phyloP scores from a whole-genome alignment of 2,888 invertebrate species.

The Frankliniella fusca region DNA sequence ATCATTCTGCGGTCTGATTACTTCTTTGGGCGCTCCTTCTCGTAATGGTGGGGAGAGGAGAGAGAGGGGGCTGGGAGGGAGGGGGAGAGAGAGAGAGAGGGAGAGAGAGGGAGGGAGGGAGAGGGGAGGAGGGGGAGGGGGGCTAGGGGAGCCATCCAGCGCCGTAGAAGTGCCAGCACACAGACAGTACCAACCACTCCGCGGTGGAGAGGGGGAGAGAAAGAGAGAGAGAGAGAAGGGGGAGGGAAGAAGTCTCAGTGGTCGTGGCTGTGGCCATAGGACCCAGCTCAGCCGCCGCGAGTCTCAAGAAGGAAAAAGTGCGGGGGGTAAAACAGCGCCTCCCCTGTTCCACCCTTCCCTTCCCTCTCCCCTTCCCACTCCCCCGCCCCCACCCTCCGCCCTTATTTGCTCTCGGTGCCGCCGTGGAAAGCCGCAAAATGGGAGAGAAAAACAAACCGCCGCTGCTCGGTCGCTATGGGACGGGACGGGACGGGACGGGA shows the following conservation, averaged over 20 bases:
- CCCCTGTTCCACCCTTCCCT: neutral
- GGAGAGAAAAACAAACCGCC: constrained; percentile 2
- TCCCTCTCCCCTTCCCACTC: neutral
- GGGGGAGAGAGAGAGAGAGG: neutral
- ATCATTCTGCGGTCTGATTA: constrained; percentile 24
- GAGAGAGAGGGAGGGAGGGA: neutral
- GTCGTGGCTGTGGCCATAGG: neutral
- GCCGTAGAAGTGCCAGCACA: no score
- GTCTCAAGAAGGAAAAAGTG: neutral
- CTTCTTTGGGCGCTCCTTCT: constrained; percentile 19
- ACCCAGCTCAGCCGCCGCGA: neutral
- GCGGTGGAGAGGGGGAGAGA: neutral
- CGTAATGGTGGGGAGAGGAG: neutral
- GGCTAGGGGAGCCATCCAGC: neutral
- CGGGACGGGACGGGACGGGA: neutral
- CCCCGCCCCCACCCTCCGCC: neutral
- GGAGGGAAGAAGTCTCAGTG: neutral
- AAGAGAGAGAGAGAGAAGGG: neutral
- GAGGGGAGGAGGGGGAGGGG: neutral
- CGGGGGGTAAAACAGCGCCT: neutral
- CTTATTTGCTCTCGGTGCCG: neutral
- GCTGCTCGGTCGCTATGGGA: neutral
- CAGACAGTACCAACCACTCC: no score
- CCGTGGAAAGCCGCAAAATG: constrained; percentile 1
- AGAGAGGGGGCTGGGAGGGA: neutral